Evolutionary conservation across 1,140 invertebrate species (phyloP), one percentile per base, ranked within the genome.

Genomic region (Globodera ellingtonae): DNA sequence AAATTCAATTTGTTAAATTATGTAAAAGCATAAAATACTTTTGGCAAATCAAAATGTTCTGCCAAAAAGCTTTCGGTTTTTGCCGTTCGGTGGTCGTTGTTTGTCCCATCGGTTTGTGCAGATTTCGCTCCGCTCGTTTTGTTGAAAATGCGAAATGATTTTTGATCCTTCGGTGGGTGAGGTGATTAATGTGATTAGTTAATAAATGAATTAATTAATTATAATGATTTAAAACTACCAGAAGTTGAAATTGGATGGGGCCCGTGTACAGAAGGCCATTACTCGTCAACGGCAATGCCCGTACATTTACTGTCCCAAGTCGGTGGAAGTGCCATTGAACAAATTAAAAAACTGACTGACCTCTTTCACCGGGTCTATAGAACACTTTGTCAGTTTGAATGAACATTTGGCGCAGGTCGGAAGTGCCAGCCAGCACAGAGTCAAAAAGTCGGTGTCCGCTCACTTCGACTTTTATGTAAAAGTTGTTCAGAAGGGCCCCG

Each of bases 131-230:
- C 35, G 35, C 44, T 77, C 24, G 62, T 67, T 70, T 70, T 77
- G 62, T 77, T 77, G 21, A 77, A 77, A 77, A 77, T 77, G 69
- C 75, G 75, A 67, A 77, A 77, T 65, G 59, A 59, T 9, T 77
- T 77, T 9, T 59, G 75, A 47, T 77, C 75, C 75, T 77, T 48
- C 5, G 47, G 35, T 24, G 24, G 59, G 4, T 35, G 47, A 18
- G 59, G 9, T 13, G 4, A 21, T 35, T 24, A 44, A 44, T 35
- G 52, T 24, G 8, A 56, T 5, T 6, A 52, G 9, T 56, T n/a
- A n/a, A n/a, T n/a, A n/a, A n/a, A n/a, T n/a, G n/a, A 56, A 76
- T 62, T 0, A 35, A 35, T 18, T 13, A 50, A 24, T 52, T 35
- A 4, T n/a, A 74, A 74, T 18, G 10, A 74, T n/a, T n/a, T n/a